These are phyloP conservation scores for human DNA, from an alignment of 2,113 vertebrate genomes.

Conservation along the genomic window DNA sequence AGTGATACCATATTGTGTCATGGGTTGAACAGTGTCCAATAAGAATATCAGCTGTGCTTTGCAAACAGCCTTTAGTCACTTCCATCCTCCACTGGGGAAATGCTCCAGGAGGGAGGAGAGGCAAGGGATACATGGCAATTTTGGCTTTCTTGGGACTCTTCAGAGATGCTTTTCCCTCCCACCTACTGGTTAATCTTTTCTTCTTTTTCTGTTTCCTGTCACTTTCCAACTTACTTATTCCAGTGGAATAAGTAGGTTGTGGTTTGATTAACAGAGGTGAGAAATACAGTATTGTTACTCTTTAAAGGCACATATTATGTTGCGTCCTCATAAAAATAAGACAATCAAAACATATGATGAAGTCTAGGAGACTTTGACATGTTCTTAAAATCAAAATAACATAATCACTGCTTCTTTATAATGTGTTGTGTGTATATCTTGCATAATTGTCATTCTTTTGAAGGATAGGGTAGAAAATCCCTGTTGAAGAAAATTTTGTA, in stretches of 20 bases:
- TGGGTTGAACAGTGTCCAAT: not conserved
- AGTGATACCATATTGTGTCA: constrained; percentile 36
- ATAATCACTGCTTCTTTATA: not conserved
- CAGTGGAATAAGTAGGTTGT: not conserved
- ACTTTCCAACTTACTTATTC: not conserved
- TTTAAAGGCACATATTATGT: not conserved
- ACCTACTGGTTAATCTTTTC: fast-evolving
- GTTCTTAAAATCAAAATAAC: not conserved
- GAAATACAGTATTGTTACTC: not conserved
- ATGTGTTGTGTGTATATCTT: not conserved
- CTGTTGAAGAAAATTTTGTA: not conserved
- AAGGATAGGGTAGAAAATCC: not conserved
- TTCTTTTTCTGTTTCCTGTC: not conserved
- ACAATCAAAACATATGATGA: not conserved
- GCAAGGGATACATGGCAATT: too few relatives aligned
- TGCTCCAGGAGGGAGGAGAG: not conserved
- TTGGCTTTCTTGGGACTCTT: not conserved
- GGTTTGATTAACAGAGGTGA: not conserved
- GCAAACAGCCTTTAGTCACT: not conserved
- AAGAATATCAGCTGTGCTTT: constrained; percentile 15
- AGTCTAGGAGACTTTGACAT: not conserved
- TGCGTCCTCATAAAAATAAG: not conserved
- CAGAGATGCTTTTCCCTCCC: not conserved
- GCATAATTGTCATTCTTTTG: not conserved
- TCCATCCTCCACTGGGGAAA: not conserved